phyloP scores from a whole-genome alignment of 2,888 invertebrate species.

The Agrochola lota region DNA sequence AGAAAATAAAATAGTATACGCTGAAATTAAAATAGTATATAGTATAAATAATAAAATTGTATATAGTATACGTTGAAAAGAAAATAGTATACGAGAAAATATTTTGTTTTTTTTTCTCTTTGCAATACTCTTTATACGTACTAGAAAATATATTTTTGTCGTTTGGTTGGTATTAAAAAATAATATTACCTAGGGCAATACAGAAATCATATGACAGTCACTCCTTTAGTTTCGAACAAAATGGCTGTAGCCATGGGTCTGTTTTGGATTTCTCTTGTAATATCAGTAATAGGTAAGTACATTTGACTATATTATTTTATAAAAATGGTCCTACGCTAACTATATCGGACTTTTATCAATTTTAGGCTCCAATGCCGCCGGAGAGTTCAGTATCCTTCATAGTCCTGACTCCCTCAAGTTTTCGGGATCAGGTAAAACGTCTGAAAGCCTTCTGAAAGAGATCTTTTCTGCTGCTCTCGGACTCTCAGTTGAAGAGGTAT shows the following conservation, averaged over 20 bases:
- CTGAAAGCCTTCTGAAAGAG: conserved; percentile 92
- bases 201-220: conserved; percentile 87
- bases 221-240: conserved; percentile 78
- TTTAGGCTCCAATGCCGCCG: conserved; percentile 89
- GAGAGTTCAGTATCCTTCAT: conserved; percentile 93
- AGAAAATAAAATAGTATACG: too few species aligned
- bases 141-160: conserved; percentile 1
- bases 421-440: conserved; percentile 91
- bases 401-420: conserved; percentile 93
- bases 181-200: conserved; percentile 73
- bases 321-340: background rate
- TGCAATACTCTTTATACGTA: too few species aligned
- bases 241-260: conserved; percentile 85
- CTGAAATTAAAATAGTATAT: too few species aligned
- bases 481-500: conserved; percentile 93
- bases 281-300: conserved; percentile 84
- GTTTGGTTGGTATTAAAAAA: conserved; percentile 57
- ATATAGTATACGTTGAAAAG: too few species aligned
- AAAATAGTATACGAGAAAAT: too few species aligned
- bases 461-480: conserved; percentile 93
- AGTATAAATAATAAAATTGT: too few species aligned
- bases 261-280: conserved; percentile 82
- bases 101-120: too few species aligned
- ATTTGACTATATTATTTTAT: conserved; percentile 9
- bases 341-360: conserved; percentile 30